Evolutionary conservation across 2,113 vertebrate species (phyloP), one percentile per base, ranked within the genome.

Genomic region (Phyllopteryx taeniolatus): DNA sequence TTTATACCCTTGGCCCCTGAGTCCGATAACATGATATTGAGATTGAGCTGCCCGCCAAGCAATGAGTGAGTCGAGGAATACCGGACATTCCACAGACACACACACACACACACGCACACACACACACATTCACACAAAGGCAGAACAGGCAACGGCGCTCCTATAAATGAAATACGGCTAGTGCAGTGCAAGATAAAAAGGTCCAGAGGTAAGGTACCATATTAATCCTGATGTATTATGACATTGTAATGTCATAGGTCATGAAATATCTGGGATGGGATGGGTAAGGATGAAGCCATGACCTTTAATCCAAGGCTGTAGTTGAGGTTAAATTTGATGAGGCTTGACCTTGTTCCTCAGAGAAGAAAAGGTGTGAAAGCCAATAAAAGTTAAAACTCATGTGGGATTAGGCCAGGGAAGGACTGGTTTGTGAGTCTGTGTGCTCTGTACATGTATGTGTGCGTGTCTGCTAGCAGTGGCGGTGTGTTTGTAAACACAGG

Each of bases 1-100:
- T 92, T 92, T 91, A 91, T 92, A 88, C 85, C 86, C 89, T 79
- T 83, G 87, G 87, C 86, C 88, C 83, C 72, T 83, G 86, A 87
- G 87, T 86, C 85, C 82, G 85, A 90, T 89, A 91, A 86, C 86
- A 88, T 84, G 86, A 86, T 88, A 87, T 86, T 90, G 83, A 90
- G 88, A 89, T 88, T 89, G 86, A 89, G 83, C 88, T 85, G 76
- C 72, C 83, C 70, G 68, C 87, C 84, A 87, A 85, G 83, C 67
- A 57, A 51, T 56, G 74, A 79, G 79, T 83, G 87, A 83, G 84
- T 86, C 79, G 57, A 86, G 76, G 76, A 86, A 86, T 78, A 79
- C 86, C 71, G 78, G 78, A 79, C 79, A 75, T 57, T 72, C 73
- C 77, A 73, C 75, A 72, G 79, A 74, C 67, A 78, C 44, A 17